These are phyloP conservation scores for Xylophagus ater DNA, from an alignment of 2,888 invertebrate genomes.

Conservation along the genomic window DNA sequence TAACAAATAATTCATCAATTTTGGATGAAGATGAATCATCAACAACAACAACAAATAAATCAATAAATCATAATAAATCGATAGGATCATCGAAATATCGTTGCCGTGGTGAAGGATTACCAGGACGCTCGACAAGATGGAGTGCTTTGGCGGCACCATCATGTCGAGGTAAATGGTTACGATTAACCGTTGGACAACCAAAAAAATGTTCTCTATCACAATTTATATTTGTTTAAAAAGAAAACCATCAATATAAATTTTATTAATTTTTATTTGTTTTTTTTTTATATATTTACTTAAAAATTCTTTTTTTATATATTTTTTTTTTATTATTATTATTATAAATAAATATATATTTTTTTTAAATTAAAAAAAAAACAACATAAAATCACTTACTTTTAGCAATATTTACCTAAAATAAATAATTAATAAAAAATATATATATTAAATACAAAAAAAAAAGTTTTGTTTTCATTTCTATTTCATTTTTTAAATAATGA, in stretches of 20 bases:
- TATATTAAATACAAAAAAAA: too few relatives aligned
- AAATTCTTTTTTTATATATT: neutral
- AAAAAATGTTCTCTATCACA: slow-evolving; percentile 38
- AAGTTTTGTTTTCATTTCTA: too few relatives aligned
- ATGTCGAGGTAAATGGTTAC: slow-evolving; percentile 81
- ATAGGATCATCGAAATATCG: slow-evolving; percentile 27
- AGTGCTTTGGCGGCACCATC: slow-evolving; percentile 74
- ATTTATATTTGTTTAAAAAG: slow-evolving; percentile 36
- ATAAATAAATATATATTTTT: slow-evolving; percentile 16
- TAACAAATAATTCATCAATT: slow-evolving; percentile 21
- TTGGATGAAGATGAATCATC: slow-evolving; percentile 19
- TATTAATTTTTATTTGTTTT: neutral
- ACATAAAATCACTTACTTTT: too few relatives aligned
- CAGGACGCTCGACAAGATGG: slow-evolving; percentile 66
- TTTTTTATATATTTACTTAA: neutral
- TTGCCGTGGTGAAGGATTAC: slow-evolving; percentile 77
- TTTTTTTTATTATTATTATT: slow-evolving; percentile 12
- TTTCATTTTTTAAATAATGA: too few relatives aligned
- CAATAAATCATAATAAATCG: slow-evolving; percentile 20
- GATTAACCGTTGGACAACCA: slow-evolving; percentile 42
- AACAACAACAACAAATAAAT: slow-evolving; percentile 21
- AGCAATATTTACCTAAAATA: too few relatives aligned
- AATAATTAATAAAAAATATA: too few relatives aligned
- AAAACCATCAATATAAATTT: neutral
- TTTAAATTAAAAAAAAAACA: too few relatives aligned